These are phyloP conservation scores for Tichodroma muraria DNA, from an alignment of 2,113 vertebrate species.

Conservation along the genomic window DNA sequence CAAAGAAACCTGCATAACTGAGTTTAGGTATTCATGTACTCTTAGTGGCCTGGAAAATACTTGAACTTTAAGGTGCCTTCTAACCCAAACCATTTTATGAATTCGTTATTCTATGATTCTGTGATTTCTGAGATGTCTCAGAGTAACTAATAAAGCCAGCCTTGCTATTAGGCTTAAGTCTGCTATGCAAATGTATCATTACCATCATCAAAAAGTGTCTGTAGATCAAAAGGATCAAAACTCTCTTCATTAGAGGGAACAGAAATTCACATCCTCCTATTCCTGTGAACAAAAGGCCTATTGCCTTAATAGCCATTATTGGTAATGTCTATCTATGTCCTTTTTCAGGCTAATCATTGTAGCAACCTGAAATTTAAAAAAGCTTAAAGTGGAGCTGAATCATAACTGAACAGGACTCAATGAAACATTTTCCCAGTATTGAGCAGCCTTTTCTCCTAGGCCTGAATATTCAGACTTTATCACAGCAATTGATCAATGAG, in stretches of 20 bases:
- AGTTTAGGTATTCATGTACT: not conserved
- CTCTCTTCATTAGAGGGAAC: not conserved
- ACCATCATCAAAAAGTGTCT: not conserved
- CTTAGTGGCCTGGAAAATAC: not conserved
- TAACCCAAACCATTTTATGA: not conserved
- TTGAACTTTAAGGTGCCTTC: not conserved
- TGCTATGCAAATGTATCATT: not conserved
- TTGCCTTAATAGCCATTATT: not conserved
- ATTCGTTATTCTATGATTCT: not conserved
- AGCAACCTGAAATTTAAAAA: not conserved
- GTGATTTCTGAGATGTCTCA: not conserved
- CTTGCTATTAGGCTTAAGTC: not conserved
- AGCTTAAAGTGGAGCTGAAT: not conserved
- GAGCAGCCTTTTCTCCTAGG: not conserved
- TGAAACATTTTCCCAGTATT: not conserved
- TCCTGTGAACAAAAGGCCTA: not conserved
- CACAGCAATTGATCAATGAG: not conserved
- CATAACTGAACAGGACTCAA: not conserved
- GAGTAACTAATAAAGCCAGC: not conserved
- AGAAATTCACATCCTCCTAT: not conserved
- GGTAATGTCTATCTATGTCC: not conserved
- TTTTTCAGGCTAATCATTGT: not conserved
- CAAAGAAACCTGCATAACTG: not conserved
- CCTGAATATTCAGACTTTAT: not conserved
- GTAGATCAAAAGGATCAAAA: not conserved